Evolutionary conservation across 2,797 vertebrate genomes (phyloP), one percentile per base, ranked within the genome.

Genomic region (Triplophysa bombifrons): DNA sequence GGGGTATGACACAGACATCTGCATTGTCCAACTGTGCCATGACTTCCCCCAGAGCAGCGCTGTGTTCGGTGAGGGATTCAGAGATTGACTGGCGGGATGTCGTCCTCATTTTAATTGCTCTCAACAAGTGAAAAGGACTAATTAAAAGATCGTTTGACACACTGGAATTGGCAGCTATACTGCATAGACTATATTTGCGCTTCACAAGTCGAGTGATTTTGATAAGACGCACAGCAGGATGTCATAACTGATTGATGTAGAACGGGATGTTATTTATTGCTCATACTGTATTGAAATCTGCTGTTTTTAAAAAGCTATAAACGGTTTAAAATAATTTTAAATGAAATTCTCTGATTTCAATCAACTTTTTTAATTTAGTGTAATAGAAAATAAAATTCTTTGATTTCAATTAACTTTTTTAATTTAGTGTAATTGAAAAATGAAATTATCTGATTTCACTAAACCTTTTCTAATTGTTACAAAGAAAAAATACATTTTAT

Each of bases 81-180:
- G 82, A 80, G 73, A 83, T 58, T 68, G 66, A 71, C 51, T 60
- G 38, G 50, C 25, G 65, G 80, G 81, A 80, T 83, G 76, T 85
- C 78, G 78, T 71, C 60, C 71, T 84, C 34, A 41, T 84, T 84
- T 86, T 86, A 85, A 88, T 88, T 84, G 81, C 84, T 83, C 82
- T 86, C 85, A 82, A 83, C 81, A 86, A 84, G 79, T 84, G 78
- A 80, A 85, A 87, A 86, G 82, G 76, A 83, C 80, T 86, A 88
- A 88, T 88, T 88, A 87, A 84, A 87, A 74, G 76, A 82, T 85
- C 76, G 65, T 84, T 88, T 85, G 72, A 85, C 84, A 84, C 80
- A 85, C 81, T 86, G 80, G 82, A 85, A 83, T 76, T 86, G 86
- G 83, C 78, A 84, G 83, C 81, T 74, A 75, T 30, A 16, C 73